Base-by-base conservation (phyloP, 1,140 invertebrate genomes). In the Drosophila equinoxialis region DNA sequence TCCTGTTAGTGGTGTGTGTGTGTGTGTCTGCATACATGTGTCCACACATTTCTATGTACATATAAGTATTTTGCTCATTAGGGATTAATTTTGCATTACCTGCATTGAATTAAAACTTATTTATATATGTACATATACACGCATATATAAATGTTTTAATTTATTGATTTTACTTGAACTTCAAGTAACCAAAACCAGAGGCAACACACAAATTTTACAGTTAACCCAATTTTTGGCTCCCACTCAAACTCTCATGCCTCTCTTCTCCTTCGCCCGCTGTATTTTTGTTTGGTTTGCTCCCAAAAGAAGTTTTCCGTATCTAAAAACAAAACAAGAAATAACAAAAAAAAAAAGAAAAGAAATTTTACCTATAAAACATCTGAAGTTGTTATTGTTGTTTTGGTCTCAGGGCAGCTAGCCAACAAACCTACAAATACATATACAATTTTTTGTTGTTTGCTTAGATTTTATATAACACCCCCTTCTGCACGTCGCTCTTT, bases 111-210 rank as follows among this genome's bases (percentile, higher is more conserved):
- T 63, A 78, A 64, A 67, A 69, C 48, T 42, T 62, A 65, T 60
- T 73, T 55, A 30, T 13, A 58, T 37, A 58, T 37, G 4, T 26
- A 8, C n/a, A 55, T 57, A 41, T 30, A 7, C 45, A 39, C 42
- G 37, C 17, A 14, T 70, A 37, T 4, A 13, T 20, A 11, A 51
- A 23, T 11, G 20, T 23, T 23, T 10, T 7, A 41, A 60, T 69
- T 67, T 80, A 86, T 86, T 83, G 83, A 87, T 86, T 86, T 83
- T 77, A 77, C 70, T 65, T 86, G 70, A 77, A 82, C 76, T 87
- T 86, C 60, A 79, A 60, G 39, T 65, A 65, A 54, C 64, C 54
- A 17, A 55, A 65, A 3, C 7, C 8, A 10, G 35, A 8, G 17
- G 11, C 14, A 57, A 69, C 39, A n/a, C 67, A 65, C 54, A 55